Evolutionary conservation across 2,888 invertebrate species (phyloP), one percentile per base, ranked within the genome.

Genomic region (Malthinus seriepunctatus): DNA sequence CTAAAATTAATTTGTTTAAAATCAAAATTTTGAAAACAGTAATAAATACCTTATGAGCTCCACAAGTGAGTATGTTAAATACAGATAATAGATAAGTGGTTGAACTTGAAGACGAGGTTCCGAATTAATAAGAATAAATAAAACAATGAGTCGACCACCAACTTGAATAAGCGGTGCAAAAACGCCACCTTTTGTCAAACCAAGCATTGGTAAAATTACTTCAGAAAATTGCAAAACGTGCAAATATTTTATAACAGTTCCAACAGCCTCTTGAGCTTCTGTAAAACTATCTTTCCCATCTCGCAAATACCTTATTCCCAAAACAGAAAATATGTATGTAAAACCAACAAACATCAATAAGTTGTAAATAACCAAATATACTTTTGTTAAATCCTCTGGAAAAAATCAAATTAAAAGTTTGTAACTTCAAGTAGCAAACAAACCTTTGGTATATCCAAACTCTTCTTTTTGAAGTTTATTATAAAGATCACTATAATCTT

Each of bases 301-400:
- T 65, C 87, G 87, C 6, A 86, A 82, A 73, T 90, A 93, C 44
- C 89, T 82, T n/a, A 92, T 84, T 0, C 81, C 81, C 78, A 95
- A 86, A 2, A 92, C 89, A 1, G 83, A 74, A 12, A 92, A 75
- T 3, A 95, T 82, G 72, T 93, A 95, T 48, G 86, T 80, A 76
- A 87, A 96, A 3, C 94, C 94, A 56, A 94, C 83, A 73, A 91
- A 92, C 85, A 95, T 95, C 75, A 90, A 90, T 65, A 95, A 79
- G 78, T 96, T 97, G 82, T 96, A 97, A 52, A 94, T 79, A 45
- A 91, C 84, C 61, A 97, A 80, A 77, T 96, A 97, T 0, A 92
- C 90, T 71, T 90, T 91, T 72, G 88, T 89, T 39, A 88, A 80
- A 73, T 89, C 90, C 76, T 89, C 92, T 91, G 82, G 7, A 82